Percentiles rank a stretch among this genome's conserved stretches.
These are phyloP conservation scores for Muntiacus reevesi DNA, from an alignment of 2,113 vertebrate genomes.

Conservation along the genomic window DNA sequence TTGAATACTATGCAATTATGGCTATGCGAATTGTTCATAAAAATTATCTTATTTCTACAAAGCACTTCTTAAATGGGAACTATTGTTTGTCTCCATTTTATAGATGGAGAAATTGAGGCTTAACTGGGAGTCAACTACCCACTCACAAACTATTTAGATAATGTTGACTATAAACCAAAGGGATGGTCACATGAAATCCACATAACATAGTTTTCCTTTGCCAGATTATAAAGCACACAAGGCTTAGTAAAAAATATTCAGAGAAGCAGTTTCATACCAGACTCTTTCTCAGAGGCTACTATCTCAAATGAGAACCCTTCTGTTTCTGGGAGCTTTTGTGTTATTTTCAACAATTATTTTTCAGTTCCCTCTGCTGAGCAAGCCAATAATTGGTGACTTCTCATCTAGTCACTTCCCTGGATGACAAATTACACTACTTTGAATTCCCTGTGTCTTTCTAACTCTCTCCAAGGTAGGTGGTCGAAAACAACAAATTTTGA, in stretches of 20 bases:
- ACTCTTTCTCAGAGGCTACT: neutral
- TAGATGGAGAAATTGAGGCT: neutral
- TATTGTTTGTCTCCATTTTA: neutral
- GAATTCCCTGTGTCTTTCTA: neutral
- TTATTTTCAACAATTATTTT: conserved; percentile 44
- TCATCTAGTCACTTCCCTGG: neutral
- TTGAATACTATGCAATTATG: neutral
- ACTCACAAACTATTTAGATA: neutral
- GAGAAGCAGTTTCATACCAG: neutral
- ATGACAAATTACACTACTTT: conserved; percentile 43
- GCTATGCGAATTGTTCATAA: neutral
- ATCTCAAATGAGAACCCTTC: neutral
- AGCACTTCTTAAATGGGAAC: neutral
- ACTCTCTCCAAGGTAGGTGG: neutral
- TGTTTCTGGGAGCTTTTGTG: neutral
- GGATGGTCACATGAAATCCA: neutral
- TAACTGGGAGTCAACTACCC: neutral
- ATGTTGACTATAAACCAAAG: neutral
- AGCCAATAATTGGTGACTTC: conserved; percentile 35
- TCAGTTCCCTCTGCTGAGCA: conserved; percentile 32
- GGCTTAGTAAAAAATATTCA: neutral
- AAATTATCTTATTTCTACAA: neutral
- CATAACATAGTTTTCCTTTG: neutral
- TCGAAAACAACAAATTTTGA: conserved; percentile 6
- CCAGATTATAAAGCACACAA: neutral